These are phyloP conservation scores for Bolinopsis microptera DNA, from an alignment of 37 sponge, comb jelly and placozoan genomes.

Conservation along the genomic window DNA sequence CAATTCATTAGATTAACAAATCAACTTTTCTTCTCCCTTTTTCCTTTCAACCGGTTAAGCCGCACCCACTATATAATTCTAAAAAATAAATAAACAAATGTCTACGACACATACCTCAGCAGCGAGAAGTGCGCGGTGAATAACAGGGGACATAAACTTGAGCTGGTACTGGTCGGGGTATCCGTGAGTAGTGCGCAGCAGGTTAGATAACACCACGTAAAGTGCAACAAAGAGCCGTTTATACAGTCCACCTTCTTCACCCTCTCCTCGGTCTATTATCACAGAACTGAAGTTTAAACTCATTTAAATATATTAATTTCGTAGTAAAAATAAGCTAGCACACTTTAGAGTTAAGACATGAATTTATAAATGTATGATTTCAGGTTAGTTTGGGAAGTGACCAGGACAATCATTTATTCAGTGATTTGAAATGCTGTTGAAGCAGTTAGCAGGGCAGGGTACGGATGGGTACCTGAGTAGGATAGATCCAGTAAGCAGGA, in stretches of 20 bases:
- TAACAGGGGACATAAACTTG: conserved; percentile 44
- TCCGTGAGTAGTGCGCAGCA: conserved; percentile 38
- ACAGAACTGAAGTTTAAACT: too few relatives aligned
- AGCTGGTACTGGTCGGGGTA: conserved; percentile 13
- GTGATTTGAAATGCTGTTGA: too few relatives aligned
- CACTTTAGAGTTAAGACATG: too few relatives aligned
- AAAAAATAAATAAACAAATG: too few relatives aligned
- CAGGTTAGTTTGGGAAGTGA: background rate
- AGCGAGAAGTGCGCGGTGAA: conserved; percentile 22
- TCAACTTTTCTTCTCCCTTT: too few relatives aligned
- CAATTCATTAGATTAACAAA: too few relatives aligned
- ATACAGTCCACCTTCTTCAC: conserved; percentile 13
- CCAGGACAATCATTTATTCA: background rate
- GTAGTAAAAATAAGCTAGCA: too few relatives aligned
- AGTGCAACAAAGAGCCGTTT: conserved; percentile 36
- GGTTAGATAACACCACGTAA: conserved; percentile 9
- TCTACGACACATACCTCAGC: background rate
- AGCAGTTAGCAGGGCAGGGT: background rate
- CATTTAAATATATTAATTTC: too few relatives aligned
- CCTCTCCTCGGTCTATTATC: conserved; percentile 33
- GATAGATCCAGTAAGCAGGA: conserved; percentile 66
- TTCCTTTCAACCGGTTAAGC: too few relatives aligned
- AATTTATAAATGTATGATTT: too few relatives aligned
- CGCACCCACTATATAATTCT: too few relatives aligned
- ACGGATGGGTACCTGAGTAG: conserved; percentile 41